phyloP scores from a whole-genome alignment of 1,140 invertebrate genomes.

The Metaphire vulgaris region DNA sequence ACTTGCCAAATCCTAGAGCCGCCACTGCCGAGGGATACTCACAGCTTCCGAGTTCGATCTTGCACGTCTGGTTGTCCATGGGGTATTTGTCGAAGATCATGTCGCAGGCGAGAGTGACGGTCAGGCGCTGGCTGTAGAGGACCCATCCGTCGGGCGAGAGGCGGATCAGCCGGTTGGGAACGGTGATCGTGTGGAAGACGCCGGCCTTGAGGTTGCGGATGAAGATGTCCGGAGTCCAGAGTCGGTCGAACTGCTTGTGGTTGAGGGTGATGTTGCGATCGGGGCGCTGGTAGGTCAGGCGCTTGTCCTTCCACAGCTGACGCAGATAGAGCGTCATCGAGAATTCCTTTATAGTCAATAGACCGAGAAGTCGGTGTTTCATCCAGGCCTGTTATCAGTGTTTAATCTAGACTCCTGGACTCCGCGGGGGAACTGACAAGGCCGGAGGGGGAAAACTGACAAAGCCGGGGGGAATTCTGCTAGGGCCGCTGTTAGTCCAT shows the following conservation, averaged over 20 bases:
- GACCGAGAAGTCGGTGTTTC: too few species aligned
- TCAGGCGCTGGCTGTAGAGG: conserved; percentile 27
- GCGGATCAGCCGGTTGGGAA: too few species aligned
- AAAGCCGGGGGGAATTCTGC: too few species aligned
- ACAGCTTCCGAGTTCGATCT: conserved; percentile 83
- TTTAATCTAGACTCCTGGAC: too few species aligned
- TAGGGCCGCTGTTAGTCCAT: too few species aligned
- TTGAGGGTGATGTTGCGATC: conserved; percentile 7
- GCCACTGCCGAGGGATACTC: too few species aligned
- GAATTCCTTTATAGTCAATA: conserved; percentile 5
- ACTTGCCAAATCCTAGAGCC: too few species aligned
- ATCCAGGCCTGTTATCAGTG: too few species aligned
- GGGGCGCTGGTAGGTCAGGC: neutral
- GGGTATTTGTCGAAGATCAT: conserved; percentile 95
- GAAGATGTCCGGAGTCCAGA: conserved; percentile 17
- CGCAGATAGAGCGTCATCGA: conserved; percentile 14
- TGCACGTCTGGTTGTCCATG: too few species aligned
- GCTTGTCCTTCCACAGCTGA: conserved; percentile 7
- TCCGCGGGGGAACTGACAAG: too few species aligned
- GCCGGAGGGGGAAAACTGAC: too few species aligned
- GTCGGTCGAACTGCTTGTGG: conserved; percentile 12
- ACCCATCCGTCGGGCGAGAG: conserved; percentile 21
- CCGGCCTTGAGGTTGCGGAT: conserved; percentile 10
- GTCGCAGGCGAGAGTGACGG: conserved; percentile 60
- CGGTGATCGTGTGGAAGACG: too few species aligned